Percentiles rank a stretch among this genome's conserved stretches.
These are phyloP conservation scores for Pseudomugil tenellus DNA, from an alignment of 2,797 vertebrate species.

Conservation along the genomic window DNA sequence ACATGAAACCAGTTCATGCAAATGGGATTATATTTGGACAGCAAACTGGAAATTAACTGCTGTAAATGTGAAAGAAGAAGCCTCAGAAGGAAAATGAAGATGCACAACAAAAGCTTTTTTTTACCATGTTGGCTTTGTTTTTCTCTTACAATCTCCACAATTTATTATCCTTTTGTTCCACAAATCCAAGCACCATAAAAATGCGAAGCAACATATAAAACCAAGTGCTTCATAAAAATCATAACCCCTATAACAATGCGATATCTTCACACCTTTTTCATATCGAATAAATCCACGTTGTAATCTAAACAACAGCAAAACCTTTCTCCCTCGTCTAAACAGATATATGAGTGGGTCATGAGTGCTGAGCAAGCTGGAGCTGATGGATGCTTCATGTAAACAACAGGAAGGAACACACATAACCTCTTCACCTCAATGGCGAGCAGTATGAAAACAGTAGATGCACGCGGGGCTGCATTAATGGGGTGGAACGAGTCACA, in stretches of 20 bases:
- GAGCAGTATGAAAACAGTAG: slow-evolving; percentile 41
- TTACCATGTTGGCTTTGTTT: slow-evolving; percentile 3
- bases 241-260: slow-evolving; percentile 1
- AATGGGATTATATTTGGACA: not conserved
- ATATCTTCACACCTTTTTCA: slow-evolving; percentile 1
- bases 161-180: slow-evolving; percentile 11
- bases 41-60: not conserved
- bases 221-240: slow-evolving; percentile 22
- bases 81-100: not conserved
- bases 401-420: slow-evolving; percentile 24
- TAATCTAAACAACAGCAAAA: slow-evolving; percentile 1
- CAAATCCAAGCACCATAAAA: slow-evolving; percentile 10
- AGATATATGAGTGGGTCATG: slow-evolving; percentile 15
- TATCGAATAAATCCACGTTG: slow-evolving; percentile 2
- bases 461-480: slow-evolving; percentile 37
- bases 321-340: slow-evolving; percentile 18
- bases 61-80: no score
- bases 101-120: slow-evolving; percentile 1
- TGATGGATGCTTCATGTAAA: slow-evolving; percentile 57
- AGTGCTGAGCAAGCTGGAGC: slow-evolving; percentile 26
- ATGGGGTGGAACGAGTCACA: slow-evolving; percentile 25
- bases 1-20: not conserved
- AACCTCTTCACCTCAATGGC: slow-evolving; percentile 43
- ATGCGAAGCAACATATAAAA: slow-evolving; percentile 46
- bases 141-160: slow-evolving; percentile 3